phyloP scores from a whole-genome alignment of 2,797 vertebrate genomes.

The Forpus xanthops region DNA sequence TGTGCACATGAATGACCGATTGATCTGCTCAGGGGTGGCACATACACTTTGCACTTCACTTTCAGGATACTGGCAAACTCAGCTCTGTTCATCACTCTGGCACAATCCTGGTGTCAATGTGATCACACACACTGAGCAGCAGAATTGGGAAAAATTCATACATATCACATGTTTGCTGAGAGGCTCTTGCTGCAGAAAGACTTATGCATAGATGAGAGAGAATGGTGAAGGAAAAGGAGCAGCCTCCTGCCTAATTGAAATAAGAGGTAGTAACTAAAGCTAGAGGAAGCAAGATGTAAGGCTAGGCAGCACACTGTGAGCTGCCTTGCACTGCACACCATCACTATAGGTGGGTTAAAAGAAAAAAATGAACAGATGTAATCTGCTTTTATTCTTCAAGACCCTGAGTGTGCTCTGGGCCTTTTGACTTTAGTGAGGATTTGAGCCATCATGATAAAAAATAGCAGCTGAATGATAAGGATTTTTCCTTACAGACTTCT shows the following conservation, averaged over 20 bases:
- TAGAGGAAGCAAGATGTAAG: not conserved
- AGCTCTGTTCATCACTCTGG: not conserved
- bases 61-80: not conserved
- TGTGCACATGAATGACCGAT: accelerated
- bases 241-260: not conserved
- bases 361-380: not conserved
- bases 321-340: not conserved
- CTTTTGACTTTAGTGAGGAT: not conserved
- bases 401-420: not conserved
- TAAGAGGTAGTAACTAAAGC: not conserved
- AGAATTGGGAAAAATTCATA: not conserved
- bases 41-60: not conserved
- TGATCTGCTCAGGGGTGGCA: not conserved
- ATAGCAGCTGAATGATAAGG: not conserved
- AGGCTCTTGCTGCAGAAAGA: not conserved
- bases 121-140: not conserved
- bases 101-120: not conserved
- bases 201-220: not conserved
- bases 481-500: not conserved
- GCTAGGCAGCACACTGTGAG: not conserved
- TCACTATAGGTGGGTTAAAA: not conserved
- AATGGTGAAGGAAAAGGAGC: not conserved
- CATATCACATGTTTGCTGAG: not conserved
- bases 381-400: not conserved
- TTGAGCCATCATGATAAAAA: not conserved